These are phyloP conservation scores for Accipiter cooperii DNA, from an alignment of 2,113 vertebrate genomes.

Conservation along the genomic window DNA sequence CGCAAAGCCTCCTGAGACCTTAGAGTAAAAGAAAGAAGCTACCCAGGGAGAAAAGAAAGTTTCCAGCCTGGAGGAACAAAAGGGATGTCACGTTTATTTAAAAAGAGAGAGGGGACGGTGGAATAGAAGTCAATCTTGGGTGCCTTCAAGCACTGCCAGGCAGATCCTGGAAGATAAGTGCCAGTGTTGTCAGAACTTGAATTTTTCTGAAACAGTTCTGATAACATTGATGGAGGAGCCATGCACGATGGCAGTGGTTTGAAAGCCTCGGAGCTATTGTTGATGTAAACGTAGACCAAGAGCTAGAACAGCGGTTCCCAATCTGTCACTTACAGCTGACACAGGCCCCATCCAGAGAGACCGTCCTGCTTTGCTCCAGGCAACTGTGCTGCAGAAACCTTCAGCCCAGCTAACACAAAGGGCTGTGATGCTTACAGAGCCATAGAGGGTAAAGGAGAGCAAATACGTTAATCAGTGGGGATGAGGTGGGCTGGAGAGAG, in stretches of 20 bases:
- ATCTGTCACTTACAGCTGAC: neutral
- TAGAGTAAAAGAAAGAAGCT: neutral
- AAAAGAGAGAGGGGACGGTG: neutral
- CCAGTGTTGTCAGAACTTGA: neutral
- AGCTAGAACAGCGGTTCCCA: neutral
- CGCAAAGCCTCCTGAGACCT: slow-evolving; percentile 23
- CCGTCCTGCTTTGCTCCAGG: neutral
- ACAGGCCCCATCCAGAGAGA: neutral
- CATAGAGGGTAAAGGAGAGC: neutral
- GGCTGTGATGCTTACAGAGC: neutral
- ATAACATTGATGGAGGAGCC: neutral
- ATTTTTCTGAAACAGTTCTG: neutral
- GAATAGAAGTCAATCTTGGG: neutral
- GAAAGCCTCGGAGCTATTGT: neutral
- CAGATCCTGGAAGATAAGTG: neutral
- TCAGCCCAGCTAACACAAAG: neutral
- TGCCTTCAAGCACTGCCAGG: neutral
- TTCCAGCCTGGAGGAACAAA: neutral
- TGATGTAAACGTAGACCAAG: neutral
- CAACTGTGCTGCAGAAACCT: neutral
- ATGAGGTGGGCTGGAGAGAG: neutral
- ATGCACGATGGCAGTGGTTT: fast-evolving
- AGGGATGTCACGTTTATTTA: neutral
- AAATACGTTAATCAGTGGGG: fast-evolving
- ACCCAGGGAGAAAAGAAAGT: neutral